phyloP scores from a whole-genome alignment of 2,113 vertebrate species.

The western clawed frog (Xenopus tropicalis) region UCB_Xtro_10.0 CM004444.2:146899001-146899500 shows the following conservation, averaged over 20 bases:
- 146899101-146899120: neutral
- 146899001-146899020: no score
- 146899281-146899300: neutral
- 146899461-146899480: no score
- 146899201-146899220: constrained; percentile 10
- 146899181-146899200: neutral
- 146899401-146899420: no score
- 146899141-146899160: neutral
- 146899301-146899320: neutral
- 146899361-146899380: no score
- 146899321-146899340: no score
- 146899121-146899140: neutral
- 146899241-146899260: constrained; percentile 44
- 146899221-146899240: constrained; percentile 39
- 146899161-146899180: constrained; percentile 40
- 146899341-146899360: no score
- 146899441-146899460: no score
- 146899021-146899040: no score
- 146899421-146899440: no score
- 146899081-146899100: neutral
- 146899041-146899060: no score
- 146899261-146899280: constrained; percentile 36
- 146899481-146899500: no score
- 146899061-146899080: neutral
- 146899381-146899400: no score